A percentile compares a stretch with the other conserved stretches of the same genome.
Conservation (phyloP, 2,113 vertebrate genomes). For the Cyanoliseus patagonus region DNA sequence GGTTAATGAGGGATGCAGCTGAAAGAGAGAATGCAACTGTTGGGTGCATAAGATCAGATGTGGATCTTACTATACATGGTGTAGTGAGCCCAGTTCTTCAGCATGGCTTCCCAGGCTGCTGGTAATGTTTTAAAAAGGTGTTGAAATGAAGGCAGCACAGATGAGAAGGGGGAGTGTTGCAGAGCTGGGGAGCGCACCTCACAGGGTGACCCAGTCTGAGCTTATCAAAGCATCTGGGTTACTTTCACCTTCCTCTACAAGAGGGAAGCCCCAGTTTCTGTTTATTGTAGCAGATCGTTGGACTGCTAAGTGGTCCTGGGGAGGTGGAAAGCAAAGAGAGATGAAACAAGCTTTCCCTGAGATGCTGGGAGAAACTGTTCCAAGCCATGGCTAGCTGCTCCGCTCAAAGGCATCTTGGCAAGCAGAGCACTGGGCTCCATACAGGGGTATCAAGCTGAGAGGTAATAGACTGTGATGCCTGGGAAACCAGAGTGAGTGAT, state of each 20-base stretch:
- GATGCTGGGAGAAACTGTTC: background rate
- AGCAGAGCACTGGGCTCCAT: fast-evolving
- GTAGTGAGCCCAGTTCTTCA: background rate
- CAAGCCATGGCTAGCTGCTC: background rate
- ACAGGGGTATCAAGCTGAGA: background rate
- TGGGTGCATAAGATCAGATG: background rate
- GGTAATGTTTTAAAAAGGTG: background rate
- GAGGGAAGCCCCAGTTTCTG: background rate
- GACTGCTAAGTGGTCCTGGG: background rate
- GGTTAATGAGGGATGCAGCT: background rate
- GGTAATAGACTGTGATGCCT: fast-evolving
- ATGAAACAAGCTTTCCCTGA: background rate
- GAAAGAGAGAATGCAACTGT: background rate
- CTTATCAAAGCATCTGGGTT: background rate
- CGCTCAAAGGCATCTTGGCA: background rate
- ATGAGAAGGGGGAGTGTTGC: background rate
- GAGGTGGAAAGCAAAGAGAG: background rate
- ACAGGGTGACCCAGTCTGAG: background rate
- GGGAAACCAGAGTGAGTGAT: background rate
- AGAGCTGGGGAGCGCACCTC: background rate
- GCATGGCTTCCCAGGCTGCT: background rate
- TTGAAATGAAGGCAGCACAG: background rate
- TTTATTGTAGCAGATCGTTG: background rate
- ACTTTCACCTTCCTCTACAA: background rate
- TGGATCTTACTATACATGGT: fast-evolving